A percentile compares a stretch with the other conserved stretches of the same genome.
Evolutionary conservation across 2,888 invertebrate species (phyloP).

Genomic region (Aleiodes testaceus): DNA sequence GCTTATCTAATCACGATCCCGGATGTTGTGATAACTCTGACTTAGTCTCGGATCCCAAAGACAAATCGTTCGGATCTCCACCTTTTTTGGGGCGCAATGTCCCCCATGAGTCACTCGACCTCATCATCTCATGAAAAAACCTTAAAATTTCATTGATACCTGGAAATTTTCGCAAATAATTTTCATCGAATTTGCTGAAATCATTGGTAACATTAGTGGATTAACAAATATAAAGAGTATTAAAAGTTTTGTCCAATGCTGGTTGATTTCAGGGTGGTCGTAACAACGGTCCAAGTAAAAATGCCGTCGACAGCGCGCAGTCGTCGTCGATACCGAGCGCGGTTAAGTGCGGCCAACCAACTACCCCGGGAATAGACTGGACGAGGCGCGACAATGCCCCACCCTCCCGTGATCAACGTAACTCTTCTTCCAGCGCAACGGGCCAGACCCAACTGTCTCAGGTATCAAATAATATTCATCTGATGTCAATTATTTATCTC

Average conservation of each 20-base stretch:
- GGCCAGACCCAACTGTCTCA: constrained; percentile 62
- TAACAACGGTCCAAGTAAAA: constrained; percentile 65
- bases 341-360: constrained; percentile 65
- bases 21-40: no score
- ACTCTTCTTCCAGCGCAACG: constrained; percentile 61
- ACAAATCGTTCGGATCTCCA: no score
- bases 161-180: no score
- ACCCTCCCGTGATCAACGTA: constrained; percentile 62
- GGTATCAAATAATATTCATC: constrained; percentile 51
- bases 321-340: constrained; percentile 61
- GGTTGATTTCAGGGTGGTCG: constrained; percentile 62
- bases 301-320: constrained; percentile 62
- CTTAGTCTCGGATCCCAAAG: no score
- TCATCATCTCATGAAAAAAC: neutral
- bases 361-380: constrained; percentile 67
- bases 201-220: no score
- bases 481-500: neutral
- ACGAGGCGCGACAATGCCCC: constrained; percentile 63
- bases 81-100: no score
- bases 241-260: constrained; percentile 36
- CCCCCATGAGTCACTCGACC: neutral
- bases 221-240: neutral
- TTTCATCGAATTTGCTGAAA: no score
- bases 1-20: no score
- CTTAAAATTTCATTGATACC: no score